A percentile compares a stretch with the other conserved stretches of the same genome.
Evolutionary conservation across 1,140 invertebrate genomes (phyloP).

Genomic region (Drosophila varians): DNA sequence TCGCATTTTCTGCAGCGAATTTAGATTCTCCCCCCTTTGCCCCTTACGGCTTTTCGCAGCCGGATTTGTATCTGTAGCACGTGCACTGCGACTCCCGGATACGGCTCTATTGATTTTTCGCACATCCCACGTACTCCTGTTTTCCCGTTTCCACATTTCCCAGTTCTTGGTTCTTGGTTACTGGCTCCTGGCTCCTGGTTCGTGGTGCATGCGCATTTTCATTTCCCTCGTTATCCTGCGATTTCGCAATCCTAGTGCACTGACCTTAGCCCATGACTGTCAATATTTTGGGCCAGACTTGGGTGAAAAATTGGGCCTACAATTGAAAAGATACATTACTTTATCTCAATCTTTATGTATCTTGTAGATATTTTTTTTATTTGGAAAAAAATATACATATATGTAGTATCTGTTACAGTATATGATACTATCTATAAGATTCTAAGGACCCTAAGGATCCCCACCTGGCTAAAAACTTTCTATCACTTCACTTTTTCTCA

Average conservation of each 20-base stretch:
- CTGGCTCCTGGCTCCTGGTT: background rate
- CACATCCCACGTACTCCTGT: conserved; percentile 47
- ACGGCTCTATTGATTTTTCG: conserved; percentile 74
- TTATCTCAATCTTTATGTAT: too few relatives aligned
- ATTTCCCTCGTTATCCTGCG: conserved; percentile 20
- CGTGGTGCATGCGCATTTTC: conserved; percentile 69
- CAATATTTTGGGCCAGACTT: conserved; percentile 33
- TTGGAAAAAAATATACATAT: too few relatives aligned
- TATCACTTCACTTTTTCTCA: conserved; percentile 13
- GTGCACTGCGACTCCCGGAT: conserved; percentile 37
- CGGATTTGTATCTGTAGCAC: conserved; percentile 22
- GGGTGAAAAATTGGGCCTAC: background rate
- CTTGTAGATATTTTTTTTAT: too few relatives aligned
- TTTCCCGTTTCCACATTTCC: conserved; percentile 16
- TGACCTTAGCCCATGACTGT: conserved; percentile 74
- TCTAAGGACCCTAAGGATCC: background rate
- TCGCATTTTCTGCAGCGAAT: conserved; percentile 50
- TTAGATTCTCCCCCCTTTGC: background rate
- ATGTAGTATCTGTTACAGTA: too few relatives aligned
- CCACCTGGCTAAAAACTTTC: background rate
- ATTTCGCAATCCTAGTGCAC: conserved; percentile 55
- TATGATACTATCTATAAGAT: background rate
- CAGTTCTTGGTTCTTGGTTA: conserved; percentile 11
- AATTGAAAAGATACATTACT: background rate
- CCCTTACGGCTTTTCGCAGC: background rate